phyloP scores from a whole-genome alignment of 2,797 vertebrate species.

The Sternarchorhynchus goeldii region DNA sequence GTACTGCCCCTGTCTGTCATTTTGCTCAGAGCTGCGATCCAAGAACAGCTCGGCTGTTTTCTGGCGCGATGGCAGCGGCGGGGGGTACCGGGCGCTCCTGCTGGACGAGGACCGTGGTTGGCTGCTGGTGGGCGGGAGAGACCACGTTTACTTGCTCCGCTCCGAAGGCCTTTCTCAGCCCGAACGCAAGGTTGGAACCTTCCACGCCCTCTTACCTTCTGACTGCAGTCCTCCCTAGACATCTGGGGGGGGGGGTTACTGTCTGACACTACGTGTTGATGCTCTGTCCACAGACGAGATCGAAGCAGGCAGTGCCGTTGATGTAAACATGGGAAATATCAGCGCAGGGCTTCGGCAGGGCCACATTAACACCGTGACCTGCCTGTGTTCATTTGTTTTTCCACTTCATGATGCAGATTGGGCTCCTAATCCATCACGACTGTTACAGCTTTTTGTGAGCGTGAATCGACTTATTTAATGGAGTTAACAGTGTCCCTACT shows the following conservation, averaged over 20 bases:
- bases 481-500: conserved; percentile 12
- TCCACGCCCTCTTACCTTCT: background rate
- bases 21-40: conserved; percentile 73
- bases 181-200: conserved; percentile 68
- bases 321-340: background rate
- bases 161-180: conserved; percentile 72
- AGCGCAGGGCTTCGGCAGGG: background rate
- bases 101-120: conserved; percentile 83
- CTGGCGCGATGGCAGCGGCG: conserved; percentile 67
- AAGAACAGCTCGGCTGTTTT: conserved; percentile 73
- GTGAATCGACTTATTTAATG: conserved; percentile 34
- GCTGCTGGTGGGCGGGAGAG: conserved; percentile 82
- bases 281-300: background rate
- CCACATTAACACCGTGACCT: background rate
- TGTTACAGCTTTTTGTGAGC: conserved; percentile 10
- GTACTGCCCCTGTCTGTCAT: background rate
- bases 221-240: background rate
- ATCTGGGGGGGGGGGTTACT: background rate
- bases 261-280: background rate
- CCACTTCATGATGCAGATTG: background rate
- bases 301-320: background rate
- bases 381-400: conserved; percentile 8
- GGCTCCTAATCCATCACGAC: conserved; percentile 25
- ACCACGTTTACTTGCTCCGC: conserved; percentile 81
- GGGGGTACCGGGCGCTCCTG: conserved; percentile 77